Conservation (phyloP, 1,140 invertebrate genomes). For the Drosophila ercepeae region DNA sequence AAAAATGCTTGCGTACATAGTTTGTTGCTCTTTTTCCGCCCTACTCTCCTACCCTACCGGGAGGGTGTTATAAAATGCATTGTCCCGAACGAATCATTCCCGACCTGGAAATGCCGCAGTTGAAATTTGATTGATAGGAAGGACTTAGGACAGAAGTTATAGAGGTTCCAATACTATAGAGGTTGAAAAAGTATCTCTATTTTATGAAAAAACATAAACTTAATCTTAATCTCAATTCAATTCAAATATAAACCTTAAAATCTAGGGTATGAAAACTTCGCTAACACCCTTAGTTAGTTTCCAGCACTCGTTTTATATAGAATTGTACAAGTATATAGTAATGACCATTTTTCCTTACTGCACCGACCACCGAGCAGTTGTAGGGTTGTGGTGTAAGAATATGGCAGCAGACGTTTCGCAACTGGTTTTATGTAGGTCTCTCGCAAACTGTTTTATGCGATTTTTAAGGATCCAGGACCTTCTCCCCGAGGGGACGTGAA, state of each 20-base stretch:
- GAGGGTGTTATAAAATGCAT: constrained; percentile 1
- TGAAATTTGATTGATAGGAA: neutral
- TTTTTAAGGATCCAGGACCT: neutral
- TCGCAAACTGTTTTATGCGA: constrained; percentile 1
- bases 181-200: neutral
- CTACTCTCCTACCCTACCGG: neutral
- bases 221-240: too few relatives aligned
- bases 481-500: neutral
- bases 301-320: constrained; percentile 3
- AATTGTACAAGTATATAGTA: constrained; percentile 63
- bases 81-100: neutral
- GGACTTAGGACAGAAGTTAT: neutral
- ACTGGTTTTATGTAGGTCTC: constrained; percentile 3
- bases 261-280: neutral
- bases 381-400: constrained; percentile 8
- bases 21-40: constrained; percentile 31
- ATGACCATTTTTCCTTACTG: constrained; percentile 67
- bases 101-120: neutral
- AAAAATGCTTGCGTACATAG: constrained; percentile 62
- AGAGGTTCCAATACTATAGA: too few relatives aligned
- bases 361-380: constrained; percentile 31
- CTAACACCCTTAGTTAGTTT: neutral
- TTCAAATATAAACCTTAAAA: neutral
- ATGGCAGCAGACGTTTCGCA: constrained; percentile 1
- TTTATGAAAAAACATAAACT: neutral